Base-by-base conservation (phyloP, 1,140 invertebrate species). In the Bombus superbus region DNA sequence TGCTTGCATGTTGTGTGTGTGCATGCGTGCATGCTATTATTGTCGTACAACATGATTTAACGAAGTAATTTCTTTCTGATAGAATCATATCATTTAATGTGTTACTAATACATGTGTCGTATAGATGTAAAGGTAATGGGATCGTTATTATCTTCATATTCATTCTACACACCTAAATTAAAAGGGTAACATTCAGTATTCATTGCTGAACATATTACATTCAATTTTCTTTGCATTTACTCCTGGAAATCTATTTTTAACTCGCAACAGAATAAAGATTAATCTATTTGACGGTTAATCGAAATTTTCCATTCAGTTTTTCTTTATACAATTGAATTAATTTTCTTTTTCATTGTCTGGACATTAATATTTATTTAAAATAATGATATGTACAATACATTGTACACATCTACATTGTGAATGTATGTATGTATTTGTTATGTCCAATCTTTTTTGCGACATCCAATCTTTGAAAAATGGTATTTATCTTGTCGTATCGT, bases 1-100 rank as follows among this genome's bases (percentile, higher is more conserved):
- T 90, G 89, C 83, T 90, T 90, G 89, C 89, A 90, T 90, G 89
- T 90, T 87, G 89, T 90, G 89, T 90, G 89, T 90, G 68, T 90
- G 89, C 89, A 90, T 90, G 89, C 86, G 86, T 90, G 89, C 89
- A 90, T 90, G 89, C 86, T 59, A 47, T 88, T 74, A 90, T 83
- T 88, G 85, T 90, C 85, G 83, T 89, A 32, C 35, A 42, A 72
- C 83, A 71, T 44, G 62, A 80, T 53, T 81, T 59, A 40, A 85
- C 75, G 69, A 47, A 76, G 32, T 44, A 76, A 9, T n/a, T 83
- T 71, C n/a, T 40, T 59, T 59, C 25, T 28, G 42, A 85, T 13
- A 44, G 25, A 44, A 42, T 81, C 47, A 59, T 44, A 81, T 85
- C 22, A n/a, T 74, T 81, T 28, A 8, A 47, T 79, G 72, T 59